Percentiles rank a stretch among this genome's conserved stretches.
Conservation (phyloP, 2,888 invertebrate species). For the Cheilosia grossa region DNA sequence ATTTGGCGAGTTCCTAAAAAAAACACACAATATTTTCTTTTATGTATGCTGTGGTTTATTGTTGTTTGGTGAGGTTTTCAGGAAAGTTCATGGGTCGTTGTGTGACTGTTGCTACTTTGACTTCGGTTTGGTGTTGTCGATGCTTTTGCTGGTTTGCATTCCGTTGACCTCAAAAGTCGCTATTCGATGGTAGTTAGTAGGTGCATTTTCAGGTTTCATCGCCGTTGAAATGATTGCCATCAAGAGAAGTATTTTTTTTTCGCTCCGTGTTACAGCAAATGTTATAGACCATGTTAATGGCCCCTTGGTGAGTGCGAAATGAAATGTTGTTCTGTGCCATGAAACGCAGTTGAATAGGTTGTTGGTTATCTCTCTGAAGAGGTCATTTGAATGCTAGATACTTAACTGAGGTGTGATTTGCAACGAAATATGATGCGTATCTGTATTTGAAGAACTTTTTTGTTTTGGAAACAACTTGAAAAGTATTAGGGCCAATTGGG, state of each 20-base stretch:
- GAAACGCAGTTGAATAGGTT: conserved; percentile 53
- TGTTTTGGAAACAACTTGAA: background rate
- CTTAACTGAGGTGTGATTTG: conserved; percentile 16
- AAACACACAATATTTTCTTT: background rate
- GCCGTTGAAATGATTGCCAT: conserved; percentile 48
- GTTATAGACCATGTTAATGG: conserved; percentile 71
- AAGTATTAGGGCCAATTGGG: too few relatives aligned
- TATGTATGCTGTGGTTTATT: conserved; percentile 4
- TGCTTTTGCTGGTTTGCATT: conserved; percentile 55
- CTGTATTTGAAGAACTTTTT: background rate
- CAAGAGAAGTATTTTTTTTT: conserved; percentile 23
- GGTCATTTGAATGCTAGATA: conserved; percentile 71
- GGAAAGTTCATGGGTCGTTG: conserved; percentile 74
- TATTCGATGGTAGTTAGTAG: conserved; percentile 39
- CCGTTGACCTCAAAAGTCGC: conserved; percentile 67
- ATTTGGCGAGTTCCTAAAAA: conserved; percentile 47
- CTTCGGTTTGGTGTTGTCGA: conserved; percentile 42
- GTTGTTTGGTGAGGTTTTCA: conserved; percentile 56
- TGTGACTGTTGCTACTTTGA: conserved; percentile 71
- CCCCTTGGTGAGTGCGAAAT: conserved; percentile 64
- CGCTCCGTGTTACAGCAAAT: conserved; percentile 40
- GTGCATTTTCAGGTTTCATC: conserved; percentile 68
- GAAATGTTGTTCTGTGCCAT: conserved; percentile 60
- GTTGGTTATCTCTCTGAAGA: conserved; percentile 51
- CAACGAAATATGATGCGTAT: conserved; percentile 6